These are phyloP conservation scores for Regulus satrapa DNA, from an alignment of 2,113 vertebrate species.

Conservation along the genomic window DNA sequence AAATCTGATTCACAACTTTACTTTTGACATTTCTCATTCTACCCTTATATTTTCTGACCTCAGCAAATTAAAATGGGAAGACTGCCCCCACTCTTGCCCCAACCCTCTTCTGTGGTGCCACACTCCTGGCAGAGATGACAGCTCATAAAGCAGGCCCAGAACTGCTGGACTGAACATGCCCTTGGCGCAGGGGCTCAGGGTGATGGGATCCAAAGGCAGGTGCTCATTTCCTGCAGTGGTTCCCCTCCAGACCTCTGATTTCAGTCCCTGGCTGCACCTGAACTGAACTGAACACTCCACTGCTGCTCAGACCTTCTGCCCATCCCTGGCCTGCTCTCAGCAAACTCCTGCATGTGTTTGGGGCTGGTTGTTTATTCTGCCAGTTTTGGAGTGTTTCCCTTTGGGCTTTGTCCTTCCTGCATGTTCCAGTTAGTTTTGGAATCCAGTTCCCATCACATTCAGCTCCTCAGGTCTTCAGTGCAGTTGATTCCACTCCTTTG, in stretches of 20 bases:
- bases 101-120: neutral
- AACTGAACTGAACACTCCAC: neutral
- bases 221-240: neutral
- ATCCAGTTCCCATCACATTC: conserved; percentile 12
- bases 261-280: neutral
- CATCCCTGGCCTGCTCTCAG: neutral
- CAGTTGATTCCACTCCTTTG: neutral
- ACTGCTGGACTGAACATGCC: neutral
- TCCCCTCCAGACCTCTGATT: neutral
- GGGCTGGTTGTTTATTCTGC: neutral
- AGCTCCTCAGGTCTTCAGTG: neutral
- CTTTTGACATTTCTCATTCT: neutral
- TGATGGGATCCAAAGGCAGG: neutral
- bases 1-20: neutral
- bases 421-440: neutral
- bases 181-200: neutral
- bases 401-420: neutral
- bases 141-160: neutral
- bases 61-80: neutral
- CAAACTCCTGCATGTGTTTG: neutral
- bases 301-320: neutral
- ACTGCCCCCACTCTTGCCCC: neutral
- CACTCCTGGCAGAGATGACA: neutral
- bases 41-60: neutral
- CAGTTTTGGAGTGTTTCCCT: neutral